Base-by-base conservation (phyloP, 2,113 vertebrate genomes). In the Triplophysa tibetana region DNA sequence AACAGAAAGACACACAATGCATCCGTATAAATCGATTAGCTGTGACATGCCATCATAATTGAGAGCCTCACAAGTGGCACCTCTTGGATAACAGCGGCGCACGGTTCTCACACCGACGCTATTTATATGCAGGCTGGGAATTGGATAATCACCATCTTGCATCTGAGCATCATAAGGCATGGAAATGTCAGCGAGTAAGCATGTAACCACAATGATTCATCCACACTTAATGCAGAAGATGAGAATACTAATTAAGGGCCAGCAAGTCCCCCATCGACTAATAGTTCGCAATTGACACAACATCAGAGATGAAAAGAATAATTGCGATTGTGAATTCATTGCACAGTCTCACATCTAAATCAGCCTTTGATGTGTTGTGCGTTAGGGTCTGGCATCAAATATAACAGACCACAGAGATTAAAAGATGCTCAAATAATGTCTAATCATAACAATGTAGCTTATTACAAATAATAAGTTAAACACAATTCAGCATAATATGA, bases 121-220 rank as follows among this genome's bases (percentile, higher is more conserved):
- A 60, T 26, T 69, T 43, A 56, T 63, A 68, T 56, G 2, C 75
- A 62, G 68, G 67, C 82, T 72, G 67, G 61, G 58, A 74, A 80
- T 72, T 78, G 50, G 64, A 69, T 81, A 74, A 84, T 84, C 63
- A 78, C 69, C 43, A 63, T 68, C 69, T 84, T 75, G 70, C 75
- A 81, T 81, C 74, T 78, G 78, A 79, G 67, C 58, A 77, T 84
- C 79, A 84, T 54, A 78, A 73, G 54, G 82, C 75, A 67, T 58
- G 17, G 64, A 73, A 84, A 81, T 84, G 75, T 84, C 79, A 84
- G 69, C 19, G n/a, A 63, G 83, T 73, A 75, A 75, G 64, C 73
- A 76, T 81, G 52, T 43, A 75, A 80, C 70, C 68, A 67, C 83
- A 79, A 72, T 84, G 77, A 64, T 67, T 84, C 79, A 79, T 58